Evolutionary conservation across 1,140 invertebrate species (phyloP), one percentile per base, ranked within the genome.

Genomic region (Fopius arisanus): DNA sequence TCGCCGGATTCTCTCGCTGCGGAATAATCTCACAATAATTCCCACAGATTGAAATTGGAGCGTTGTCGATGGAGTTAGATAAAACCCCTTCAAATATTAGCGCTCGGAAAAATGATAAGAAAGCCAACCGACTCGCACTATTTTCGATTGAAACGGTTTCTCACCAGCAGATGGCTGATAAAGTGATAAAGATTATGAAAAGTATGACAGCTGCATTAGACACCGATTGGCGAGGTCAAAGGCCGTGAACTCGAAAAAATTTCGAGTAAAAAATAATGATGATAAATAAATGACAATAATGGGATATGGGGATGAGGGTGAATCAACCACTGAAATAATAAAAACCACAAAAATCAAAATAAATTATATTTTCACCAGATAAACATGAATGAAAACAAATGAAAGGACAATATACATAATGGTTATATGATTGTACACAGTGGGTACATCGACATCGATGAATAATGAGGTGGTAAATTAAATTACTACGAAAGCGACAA

Each of bases 401-500:
- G 40, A 54, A 51, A 43, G 72, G 21, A 75, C 21, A 67, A 37
- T 14, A 43, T 19, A 68, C 26, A 69, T 37, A 70, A 68, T 72
- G 63, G 63, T 67, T 54, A 70, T 51, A 33, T 12, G 33, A 66
- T 31, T 29, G 67, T 71, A 70, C 51, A 74, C 74, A 70, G 73
- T 75, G 67, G 75, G 75, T 79, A 78, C 78, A 81, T 80, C 79
- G 80, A 82, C 80, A 81, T 79, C 78, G 79, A 82, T 80, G 78
- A 82, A 81, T 82, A 82, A 82, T 82, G 80, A 78, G 78, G 76
- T 75, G 77, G 77, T 78, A 81, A 81, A 83, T 83, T 82, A 81
- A 82, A 83, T 83, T 81, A 80, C 81, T 78, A 82, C 82, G 77
- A 80, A 80, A 77, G 78, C 23, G 78, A 76, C 72, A 75, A 74